Base-by-base conservation (phyloP, 2,888 invertebrate species). In the Cerceris rybyensis region DNA sequence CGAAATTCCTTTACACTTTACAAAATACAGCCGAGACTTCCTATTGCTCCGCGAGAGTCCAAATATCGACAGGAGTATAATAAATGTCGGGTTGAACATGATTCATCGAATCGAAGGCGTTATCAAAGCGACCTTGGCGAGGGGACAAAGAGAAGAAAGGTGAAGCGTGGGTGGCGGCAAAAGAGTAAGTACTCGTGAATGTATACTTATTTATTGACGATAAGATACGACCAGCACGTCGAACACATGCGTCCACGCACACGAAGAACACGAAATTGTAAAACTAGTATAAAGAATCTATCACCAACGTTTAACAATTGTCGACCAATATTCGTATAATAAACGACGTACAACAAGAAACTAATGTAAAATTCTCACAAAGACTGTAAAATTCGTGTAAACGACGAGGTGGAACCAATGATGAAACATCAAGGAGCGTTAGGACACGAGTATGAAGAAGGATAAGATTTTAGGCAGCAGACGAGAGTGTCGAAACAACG, bases 151-250 rank as follows among this genome's bases (percentile, higher is more conserved):
- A 60, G 68, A 77, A 79, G 78, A 82, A 84, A 78, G 75, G 68
- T 64, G 61, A 71, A 71, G 60, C 64, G 81, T 68, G 59, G 74
- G 76, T 73, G 77, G 70, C 67, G 72, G 71, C 66, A 71, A 64
- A 70, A 75, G 80, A 73, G 79, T 74, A 84, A 78, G 78, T 76
- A 85, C 80, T 83, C 79, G 79, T 81, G 85, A 85, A 83, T 81
- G 81, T 81, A 80, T 84, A 87, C 80, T 83, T 84, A 84, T 83
- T 87, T 87, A 87, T 86, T 83, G 79, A 64, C 81, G 86, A 87
- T 86, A 88, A 86, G 87, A 88, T 88, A 86, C 73, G 78, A 68
- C 49, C 67, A 58, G 50, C 60, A 54, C 65, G 69, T 67, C 67
- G 42, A 68, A 68, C 58, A 67, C 71, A 14, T 54, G 43, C 49